Conservation (phyloP, 2,888 invertebrate genomes). For the Protonemura montana region DNA sequence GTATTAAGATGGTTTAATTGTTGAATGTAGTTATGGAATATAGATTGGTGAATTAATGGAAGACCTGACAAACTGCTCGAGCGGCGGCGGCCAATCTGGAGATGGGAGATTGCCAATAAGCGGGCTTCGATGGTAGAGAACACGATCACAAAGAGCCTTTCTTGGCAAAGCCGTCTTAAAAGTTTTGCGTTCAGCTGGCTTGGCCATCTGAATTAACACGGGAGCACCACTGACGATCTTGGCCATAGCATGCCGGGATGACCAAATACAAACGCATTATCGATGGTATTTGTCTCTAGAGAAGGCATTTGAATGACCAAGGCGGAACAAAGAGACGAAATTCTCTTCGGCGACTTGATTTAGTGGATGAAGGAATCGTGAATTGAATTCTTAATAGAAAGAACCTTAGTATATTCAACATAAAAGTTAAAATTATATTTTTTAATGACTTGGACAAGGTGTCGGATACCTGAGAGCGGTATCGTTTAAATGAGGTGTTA, state of each 20-base stretch:
- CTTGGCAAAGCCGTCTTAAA: not conserved
- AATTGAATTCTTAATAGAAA: not conserved
- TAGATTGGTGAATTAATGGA: not conserved
- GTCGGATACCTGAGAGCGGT: not conserved
- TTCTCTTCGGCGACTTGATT: not conserved
- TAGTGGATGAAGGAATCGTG: not conserved
- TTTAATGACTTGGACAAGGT: not conserved
- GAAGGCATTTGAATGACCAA: not conserved
- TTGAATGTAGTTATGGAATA: not conserved
- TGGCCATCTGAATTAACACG: not conserved
- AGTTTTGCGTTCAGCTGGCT: not conserved
- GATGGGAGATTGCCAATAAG: conserved; percentile 7
- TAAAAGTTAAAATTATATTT: not conserved
- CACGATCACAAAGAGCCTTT: not conserved
- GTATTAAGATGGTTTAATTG: not conserved
- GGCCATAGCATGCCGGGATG: not conserved
- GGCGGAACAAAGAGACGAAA: not conserved
- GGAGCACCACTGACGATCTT: not conserved
- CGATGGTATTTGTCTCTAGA: not conserved
- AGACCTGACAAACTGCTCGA: not conserved
- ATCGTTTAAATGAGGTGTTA: conserved; percentile 2
- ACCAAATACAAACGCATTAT: not conserved
- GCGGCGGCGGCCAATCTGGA: not conserved
- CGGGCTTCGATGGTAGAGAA: not conserved
- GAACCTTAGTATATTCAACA: not conserved